Evolutionary conservation across 2,888 invertebrate species (phyloP), one percentile per base, ranked within the genome.

Genomic region (Hipparchia sbordonii): DNA sequence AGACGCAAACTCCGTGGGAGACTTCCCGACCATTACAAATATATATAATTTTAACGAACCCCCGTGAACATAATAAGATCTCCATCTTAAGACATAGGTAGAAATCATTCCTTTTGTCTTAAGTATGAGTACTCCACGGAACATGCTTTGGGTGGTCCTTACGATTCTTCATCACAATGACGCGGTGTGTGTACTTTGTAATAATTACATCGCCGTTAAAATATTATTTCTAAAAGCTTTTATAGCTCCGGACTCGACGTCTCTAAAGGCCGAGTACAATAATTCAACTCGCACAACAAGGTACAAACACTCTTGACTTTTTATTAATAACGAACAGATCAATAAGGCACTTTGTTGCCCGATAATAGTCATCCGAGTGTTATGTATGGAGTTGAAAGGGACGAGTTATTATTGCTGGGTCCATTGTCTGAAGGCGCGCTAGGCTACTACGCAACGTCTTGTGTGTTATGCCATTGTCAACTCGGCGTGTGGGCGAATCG

Each of bases 1-100:
- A 93, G 93, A 92, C 87, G 90, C 91, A 92, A 75, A 90, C 92
- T 86, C 92, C 89, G 92, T 93, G 93, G 92, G 93, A 93, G 92
- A 90, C 91, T 91, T 79, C 79, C 82, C 84, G 87, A 88, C 91
- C 89, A 89, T 89, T 87, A 87, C 84, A 89, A 89, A 87, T 84
- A 88, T 88, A 90, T 90, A 90, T 90, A 90, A 90, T 91, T 90
- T 90, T 90, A 90, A 91, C 89, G 91, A 89, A 91, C 88, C 91
- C 90, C 90, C 83, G 88, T 87, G 87, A 91, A 84, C 86, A 89
- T 90, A 89, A 92, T 89, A 88, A 89, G 88, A 80, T 80, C 85
- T 89, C 87, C 88, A 86, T 83, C 84, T 84, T 85, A 85, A 80
- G 77, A 80, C 80, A 80, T 78, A 69, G 73, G 73, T 72, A 78